Percentiles rank a stretch among this genome's conserved stretches.
Evolutionary conservation across 2,888 invertebrate species (phyloP).

Genomic region (Sphecodes monilicornis): DNA sequence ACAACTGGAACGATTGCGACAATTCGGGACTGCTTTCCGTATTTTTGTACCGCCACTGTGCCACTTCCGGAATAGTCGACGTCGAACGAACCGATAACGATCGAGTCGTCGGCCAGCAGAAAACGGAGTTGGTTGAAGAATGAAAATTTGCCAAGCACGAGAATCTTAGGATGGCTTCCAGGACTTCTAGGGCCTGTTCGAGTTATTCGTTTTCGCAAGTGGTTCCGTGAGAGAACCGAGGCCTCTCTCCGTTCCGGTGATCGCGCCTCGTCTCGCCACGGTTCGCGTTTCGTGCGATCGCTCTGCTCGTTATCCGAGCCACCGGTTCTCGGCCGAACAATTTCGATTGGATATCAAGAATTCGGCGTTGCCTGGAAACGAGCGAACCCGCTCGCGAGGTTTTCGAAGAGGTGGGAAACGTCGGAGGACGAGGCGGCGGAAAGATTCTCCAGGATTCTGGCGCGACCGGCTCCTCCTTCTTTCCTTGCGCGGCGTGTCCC

Average conservation of each 20-base stretch:
- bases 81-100: no score
- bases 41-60: no score
- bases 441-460: conserved; percentile 19
- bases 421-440: conserved; percentile 5
- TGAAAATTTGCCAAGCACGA: not conserved
- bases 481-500: conserved; percentile 66
- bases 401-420: not conserved
- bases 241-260: not conserved
- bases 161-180: not conserved
- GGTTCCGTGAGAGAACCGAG: not conserved
- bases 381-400: not conserved
- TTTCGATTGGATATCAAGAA: conserved; percentile 15
- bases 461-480: conserved; percentile 53
- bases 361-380: not conserved
- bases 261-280: not conserved
- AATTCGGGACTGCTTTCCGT: no score
- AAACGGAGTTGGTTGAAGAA: no score
- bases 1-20: no score
- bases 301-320: conserved; percentile 6
- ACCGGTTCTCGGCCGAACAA: conserved; percentile 15
- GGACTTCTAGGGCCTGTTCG: not conserved
- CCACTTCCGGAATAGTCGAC: no score
- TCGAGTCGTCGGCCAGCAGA: no score
- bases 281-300: conserved; percentile 4
- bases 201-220: not conserved